phyloP scores from a whole-genome alignment of 2,888 invertebrate genomes.

The Cheilosia soror region DNA sequence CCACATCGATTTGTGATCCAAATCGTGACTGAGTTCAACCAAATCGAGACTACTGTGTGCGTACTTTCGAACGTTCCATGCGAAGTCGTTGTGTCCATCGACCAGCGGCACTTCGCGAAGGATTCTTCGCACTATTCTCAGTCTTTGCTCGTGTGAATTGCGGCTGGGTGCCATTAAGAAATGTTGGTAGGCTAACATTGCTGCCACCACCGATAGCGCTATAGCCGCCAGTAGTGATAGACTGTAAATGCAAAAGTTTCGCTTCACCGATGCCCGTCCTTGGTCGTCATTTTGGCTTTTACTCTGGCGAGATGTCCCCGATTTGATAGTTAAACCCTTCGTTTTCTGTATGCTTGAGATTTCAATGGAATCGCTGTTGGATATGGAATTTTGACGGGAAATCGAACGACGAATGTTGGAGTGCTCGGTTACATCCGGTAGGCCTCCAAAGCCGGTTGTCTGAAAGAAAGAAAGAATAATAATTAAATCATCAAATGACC shows the following conservation, averaged over 20 bases:
- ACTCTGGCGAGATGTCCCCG: constrained; percentile 65
- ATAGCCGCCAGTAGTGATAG: constrained; percentile 81
- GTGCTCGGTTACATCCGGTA: constrained; percentile 84
- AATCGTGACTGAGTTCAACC: constrained; percentile 81
- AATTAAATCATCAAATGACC: constrained; percentile 21
- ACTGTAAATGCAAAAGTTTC: constrained; percentile 81
- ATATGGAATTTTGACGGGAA: constrained; percentile 83
- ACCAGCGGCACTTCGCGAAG: constrained; percentile 83
- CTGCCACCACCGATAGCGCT: constrained; percentile 81
- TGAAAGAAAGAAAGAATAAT: constrained; percentile 73
- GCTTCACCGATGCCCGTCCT: constrained; percentile 76
- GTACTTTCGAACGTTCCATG: constrained; percentile 95
- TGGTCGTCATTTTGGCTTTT: constrained; percentile 74
- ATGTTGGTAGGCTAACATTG: constrained; percentile 82
- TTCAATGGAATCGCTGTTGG: constrained; percentile 83
- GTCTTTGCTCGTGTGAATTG: constrained; percentile 83
- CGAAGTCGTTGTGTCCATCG: constrained; percentile 93
- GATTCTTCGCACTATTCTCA: constrained; percentile 82
- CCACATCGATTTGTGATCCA: constrained; percentile 89
- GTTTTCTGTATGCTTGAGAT: constrained; percentile 83
- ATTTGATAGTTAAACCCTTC: constrained; percentile 80
- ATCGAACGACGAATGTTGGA: constrained; percentile 83
- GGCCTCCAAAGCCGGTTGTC: constrained; percentile 84
- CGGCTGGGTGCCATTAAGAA: constrained; percentile 82
- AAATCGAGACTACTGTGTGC: constrained; percentile 90